Evolutionary conservation across 2,888 invertebrate species (phyloP), one percentile per base, ranked within the genome.

Genomic region (Patella pellucida): DNA sequence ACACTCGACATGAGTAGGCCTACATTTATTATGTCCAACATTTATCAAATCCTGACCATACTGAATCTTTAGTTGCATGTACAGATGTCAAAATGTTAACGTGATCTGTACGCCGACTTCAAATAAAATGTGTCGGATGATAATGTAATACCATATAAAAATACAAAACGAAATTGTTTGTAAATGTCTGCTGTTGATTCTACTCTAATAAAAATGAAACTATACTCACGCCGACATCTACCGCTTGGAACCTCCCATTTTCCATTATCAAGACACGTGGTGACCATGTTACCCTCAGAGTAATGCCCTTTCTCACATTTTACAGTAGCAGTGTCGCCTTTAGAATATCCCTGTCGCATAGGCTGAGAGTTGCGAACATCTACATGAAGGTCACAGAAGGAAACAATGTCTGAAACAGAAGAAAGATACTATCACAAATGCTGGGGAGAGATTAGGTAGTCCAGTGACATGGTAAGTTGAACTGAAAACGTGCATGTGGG

Each of bases 191-290:
- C 9, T 41, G 41, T 9, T 1, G 41, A 7, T 41, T 41, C 41
- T 41, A 9, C 9, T 9, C 7, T 31, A 31, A 31, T 5, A 31
- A 52, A 54, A 27, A 27, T 23, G 15, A 68, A 11, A 23, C 19
- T 19, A 69, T 69, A 78, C 84, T 83, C 84, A 91, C 91, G 83
- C 78, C 84, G 81, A 79, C 91, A 91, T 4, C 67, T 52, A 52
- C 88, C 89, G 3, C 70, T 56, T 5, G 86, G 85, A 4, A 69
- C n/a, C 9, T 85, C 84, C 91, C 91, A 91, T 1, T 82, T 82
- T 12, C 83, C 83, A 73, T 89, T 85, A 1, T 80, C 78, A 50
- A 82, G 82, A 78, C 91, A 91, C 1, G 79, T 82, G 51, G 87
- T 79, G 7, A 79, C 79, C 78, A 87, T 82, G 75, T 85, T 76